Conservation (phyloP, 1,140 invertebrate species). For the Eupristina koningsbergeri region DNA sequence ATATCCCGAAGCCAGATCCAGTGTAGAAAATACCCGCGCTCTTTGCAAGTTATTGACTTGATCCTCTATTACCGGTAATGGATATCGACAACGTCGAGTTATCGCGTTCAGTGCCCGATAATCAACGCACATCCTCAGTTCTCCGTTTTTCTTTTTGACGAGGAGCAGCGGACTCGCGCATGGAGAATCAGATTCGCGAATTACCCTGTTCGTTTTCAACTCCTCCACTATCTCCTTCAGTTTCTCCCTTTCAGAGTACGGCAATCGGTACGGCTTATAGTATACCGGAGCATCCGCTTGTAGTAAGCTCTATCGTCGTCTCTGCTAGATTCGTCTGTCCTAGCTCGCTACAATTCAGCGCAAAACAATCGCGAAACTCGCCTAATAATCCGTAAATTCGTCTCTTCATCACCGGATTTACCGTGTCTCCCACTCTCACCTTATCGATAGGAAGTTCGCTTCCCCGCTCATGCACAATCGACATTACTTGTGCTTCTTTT, state of each 20-base stretch:
- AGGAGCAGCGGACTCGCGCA: constrained; percentile 70
- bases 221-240: constrained; percentile 63
- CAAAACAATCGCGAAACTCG: too few species aligned
- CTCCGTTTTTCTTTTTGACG: constrained; percentile 69
- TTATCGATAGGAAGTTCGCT: too few species aligned
- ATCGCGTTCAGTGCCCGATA: too few species aligned
- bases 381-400: constrained; percentile 48
- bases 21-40: too few species aligned
- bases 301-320: constrained; percentile 56
- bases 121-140: constrained; percentile 63
- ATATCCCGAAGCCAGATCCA: too few species aligned
- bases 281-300: too few species aligned
- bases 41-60: too few species aligned
- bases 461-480: background rate
- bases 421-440: too few species aligned
- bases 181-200: constrained; percentile 63
- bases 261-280: too few species aligned
- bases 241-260: constrained; percentile 56
- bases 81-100: constrained; percentile 59
- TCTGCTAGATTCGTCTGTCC: constrained; percentile 52
- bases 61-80: too few species aligned
- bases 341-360: too few species aligned
- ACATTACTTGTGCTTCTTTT: background rate
- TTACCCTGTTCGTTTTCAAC: constrained; percentile 60
- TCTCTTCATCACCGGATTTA: constrained; percentile 31